Percentiles rank a stretch among this genome's conserved stretches.
Evolutionary conservation across 2,113 vertebrate species (phyloP).

Genomic region (Chinchilla lanigera): DNA sequence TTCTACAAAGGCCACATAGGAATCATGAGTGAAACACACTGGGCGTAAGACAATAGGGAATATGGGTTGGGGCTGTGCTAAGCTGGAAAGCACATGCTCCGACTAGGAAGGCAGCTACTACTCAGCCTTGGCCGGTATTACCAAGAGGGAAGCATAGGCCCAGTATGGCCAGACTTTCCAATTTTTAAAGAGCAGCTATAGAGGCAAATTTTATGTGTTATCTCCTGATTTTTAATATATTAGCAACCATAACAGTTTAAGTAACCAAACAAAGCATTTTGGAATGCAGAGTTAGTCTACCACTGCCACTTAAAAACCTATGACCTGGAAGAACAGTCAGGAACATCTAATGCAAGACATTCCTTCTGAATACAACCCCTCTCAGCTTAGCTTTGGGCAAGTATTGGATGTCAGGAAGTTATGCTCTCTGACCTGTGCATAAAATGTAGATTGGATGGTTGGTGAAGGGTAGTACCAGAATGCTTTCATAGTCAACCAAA

Average conservation of each 20-base stretch:
- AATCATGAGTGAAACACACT: neutral
- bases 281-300: neutral
- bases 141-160: neutral
- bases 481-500: neutral
- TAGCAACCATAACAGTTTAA: neutral
- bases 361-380: neutral
- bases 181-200: neutral
- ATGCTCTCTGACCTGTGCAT: neutral
- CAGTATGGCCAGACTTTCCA: neutral
- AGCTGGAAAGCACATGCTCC: neutral
- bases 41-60: neutral
- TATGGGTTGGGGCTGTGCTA: neutral
- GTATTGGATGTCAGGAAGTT: neutral
- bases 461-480: neutral
- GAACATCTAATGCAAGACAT: slow-evolving; percentile 33
- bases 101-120: neutral
- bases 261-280: neutral
- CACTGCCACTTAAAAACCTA: slow-evolving; percentile 1
- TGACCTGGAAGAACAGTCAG: neutral
- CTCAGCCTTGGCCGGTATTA: neutral
- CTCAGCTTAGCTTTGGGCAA: slow-evolving; percentile 2
- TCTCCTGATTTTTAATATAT: neutral
- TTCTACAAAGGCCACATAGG: neutral
- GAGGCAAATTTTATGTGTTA: neutral
- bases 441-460: neutral